A percentile compares a stretch with the other conserved stretches of the same genome.
Evolutionary conservation across 2,113 vertebrate species (phyloP).

Genomic region (Scomber japonicus): DNA sequence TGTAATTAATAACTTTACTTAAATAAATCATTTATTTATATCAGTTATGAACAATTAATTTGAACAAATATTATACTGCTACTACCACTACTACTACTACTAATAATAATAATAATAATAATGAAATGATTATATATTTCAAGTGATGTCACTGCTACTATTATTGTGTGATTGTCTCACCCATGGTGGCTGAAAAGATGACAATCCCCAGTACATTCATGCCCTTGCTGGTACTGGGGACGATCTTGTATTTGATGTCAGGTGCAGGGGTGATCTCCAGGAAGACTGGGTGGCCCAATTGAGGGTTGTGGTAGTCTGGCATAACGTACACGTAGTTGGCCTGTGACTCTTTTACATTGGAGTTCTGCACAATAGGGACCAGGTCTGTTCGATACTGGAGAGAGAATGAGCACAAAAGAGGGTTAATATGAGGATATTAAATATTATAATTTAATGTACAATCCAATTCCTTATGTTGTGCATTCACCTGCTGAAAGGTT

Average conservation of each 20-base stretch:
- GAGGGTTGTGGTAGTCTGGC: conserved; percentile 87
- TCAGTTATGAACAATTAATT: too few relatives aligned
- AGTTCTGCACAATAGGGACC: conserved; percentile 81
- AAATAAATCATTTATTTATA: background rate
- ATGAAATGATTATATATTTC: too few relatives aligned
- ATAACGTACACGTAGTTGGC: conserved; percentile 89
- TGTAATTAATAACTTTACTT: too few relatives aligned
- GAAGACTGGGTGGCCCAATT: conserved; percentile 83
- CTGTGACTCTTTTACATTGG: conserved; percentile 70
- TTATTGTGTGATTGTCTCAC: conserved; percentile 69
- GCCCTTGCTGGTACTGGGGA: conserved; percentile 89
- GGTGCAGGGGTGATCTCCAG: conserved; percentile 90
- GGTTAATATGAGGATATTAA: background rate
- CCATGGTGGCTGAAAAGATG: conserved; percentile 93
- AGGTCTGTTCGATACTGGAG: conserved; percentile 90
- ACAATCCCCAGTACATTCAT: conserved; percentile 94
- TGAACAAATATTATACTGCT: too few relatives aligned
- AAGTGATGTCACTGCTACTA: too few relatives aligned
- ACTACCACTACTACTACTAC: too few relatives aligned
- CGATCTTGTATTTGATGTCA: conserved; percentile 87
- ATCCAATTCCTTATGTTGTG: background rate
- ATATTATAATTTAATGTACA: background rate
- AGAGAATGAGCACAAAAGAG: background rate
- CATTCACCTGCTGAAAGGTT: conserved; percentile 91
- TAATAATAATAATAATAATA: too few relatives aligned